phyloP scores from a whole-genome alignment of 1,140 invertebrate genomes.

The Orchestia grillus region DNA sequence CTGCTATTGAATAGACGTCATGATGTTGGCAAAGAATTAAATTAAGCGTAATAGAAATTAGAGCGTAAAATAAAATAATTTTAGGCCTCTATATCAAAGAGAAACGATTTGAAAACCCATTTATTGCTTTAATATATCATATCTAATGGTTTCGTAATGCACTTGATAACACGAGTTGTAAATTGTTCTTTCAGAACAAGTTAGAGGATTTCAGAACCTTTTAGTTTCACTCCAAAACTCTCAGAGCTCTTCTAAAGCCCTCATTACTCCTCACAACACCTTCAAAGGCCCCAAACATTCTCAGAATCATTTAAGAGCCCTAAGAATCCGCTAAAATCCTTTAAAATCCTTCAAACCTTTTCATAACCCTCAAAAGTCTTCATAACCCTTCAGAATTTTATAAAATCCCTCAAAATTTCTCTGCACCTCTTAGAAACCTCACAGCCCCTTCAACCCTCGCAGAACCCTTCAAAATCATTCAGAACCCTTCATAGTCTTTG shows the following conservation, averaged over 20 bases:
- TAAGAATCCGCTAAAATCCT: background rate
- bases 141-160: no score
- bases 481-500: background rate
- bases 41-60: no score
- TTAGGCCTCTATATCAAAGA: no score
- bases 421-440: background rate
- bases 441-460: no score
- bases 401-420: background rate
- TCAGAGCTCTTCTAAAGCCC: background rate
- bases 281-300: background rate
- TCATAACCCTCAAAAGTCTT: background rate
- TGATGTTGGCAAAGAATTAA: no score
- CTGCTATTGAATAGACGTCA: no score
- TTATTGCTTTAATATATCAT: no score
- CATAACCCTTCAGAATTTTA: background rate
- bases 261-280: background rate
- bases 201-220: no score
- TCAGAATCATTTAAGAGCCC: background rate
- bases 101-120: no score
- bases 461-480: background rate
- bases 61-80: no score
- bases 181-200: no score
- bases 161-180: no score
- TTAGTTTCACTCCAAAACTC: background rate
- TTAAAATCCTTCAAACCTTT: background rate